Evolutionary conservation across 2,888 invertebrate genomes (phyloP).

Genomic region (Blera fallax): DNA sequence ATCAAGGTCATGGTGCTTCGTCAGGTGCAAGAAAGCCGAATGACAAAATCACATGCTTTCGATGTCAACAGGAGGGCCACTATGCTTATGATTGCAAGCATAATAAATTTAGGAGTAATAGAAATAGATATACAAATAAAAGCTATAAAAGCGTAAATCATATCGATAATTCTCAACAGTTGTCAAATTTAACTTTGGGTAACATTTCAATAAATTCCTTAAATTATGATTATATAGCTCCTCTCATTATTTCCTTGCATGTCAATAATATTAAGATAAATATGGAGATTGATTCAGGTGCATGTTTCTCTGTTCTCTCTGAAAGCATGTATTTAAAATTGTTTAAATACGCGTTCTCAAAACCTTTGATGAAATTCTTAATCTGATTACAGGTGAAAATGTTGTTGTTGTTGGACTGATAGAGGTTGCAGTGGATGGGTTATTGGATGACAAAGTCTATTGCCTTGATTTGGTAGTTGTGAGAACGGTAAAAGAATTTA

Average conservation of each 20-base stretch:
- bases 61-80: no score
- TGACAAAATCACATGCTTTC: no score
- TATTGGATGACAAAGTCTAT: not conserved
- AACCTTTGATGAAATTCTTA: constrained; percentile 8
- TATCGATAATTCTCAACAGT: no score
- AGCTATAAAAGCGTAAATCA: no score
- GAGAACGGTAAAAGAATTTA: not conserved
- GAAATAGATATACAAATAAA: no score
- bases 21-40: no score
- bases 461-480: not conserved
- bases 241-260: not conserved
- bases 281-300: not conserved
- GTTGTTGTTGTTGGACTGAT: constrained; percentile 8
- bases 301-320: not conserved
- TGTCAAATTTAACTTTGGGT: no score
- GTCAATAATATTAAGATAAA: not conserved
- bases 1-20: no score
- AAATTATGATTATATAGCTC: not conserved
- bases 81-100: no score
- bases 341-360: not conserved
- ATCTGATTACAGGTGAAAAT: constrained; percentile 17
- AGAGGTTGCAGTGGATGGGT: not conserved
- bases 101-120: no score
- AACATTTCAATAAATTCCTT: constrained; percentile 8
- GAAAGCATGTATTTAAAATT: no score